phyloP scores from a whole-genome alignment of 2,113 vertebrate genomes.

The Phyllostomus discolor region DNA sequence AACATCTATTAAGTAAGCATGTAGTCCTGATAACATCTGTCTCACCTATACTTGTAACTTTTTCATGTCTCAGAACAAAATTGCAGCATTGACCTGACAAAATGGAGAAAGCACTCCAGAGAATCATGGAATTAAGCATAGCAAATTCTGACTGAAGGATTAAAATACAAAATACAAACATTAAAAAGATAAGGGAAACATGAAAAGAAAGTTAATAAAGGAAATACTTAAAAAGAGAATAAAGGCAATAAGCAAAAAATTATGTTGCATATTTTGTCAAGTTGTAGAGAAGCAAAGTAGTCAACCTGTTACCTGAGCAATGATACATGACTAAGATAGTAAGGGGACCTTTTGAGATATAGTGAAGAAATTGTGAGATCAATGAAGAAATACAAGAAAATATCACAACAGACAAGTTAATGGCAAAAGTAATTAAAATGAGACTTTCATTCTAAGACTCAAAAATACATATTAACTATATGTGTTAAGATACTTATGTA shows the following conservation, averaged over 20 bases:
- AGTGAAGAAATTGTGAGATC: no score
- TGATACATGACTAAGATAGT: background rate
- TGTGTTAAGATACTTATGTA: background rate
- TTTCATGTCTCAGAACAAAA: background rate
- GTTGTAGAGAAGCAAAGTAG: background rate
- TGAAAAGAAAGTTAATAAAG: background rate
- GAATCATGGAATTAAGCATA: background rate
- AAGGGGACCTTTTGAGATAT: background rate
- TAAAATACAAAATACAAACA: background rate
- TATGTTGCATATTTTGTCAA: background rate
- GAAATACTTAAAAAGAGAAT: background rate
- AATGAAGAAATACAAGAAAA: background rate
- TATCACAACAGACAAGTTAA: background rate
- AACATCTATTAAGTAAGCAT: background rate
- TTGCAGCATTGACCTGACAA: background rate
- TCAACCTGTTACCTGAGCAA: rapidly evolving
- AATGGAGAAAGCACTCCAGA: background rate
- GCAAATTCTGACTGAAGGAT: background rate
- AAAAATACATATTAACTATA: background rate
- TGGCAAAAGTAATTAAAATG: background rate
- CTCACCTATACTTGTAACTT: background rate
- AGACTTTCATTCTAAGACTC: background rate
- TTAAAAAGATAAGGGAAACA: background rate
- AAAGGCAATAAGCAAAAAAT: background rate
- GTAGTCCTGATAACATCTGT: background rate